A percentile compares a stretch with the other conserved stretches of the same genome.
phyloP scores from a whole-genome alignment of 2,113 vertebrate species.

The Daphoenositta chrysoptera region DNA sequence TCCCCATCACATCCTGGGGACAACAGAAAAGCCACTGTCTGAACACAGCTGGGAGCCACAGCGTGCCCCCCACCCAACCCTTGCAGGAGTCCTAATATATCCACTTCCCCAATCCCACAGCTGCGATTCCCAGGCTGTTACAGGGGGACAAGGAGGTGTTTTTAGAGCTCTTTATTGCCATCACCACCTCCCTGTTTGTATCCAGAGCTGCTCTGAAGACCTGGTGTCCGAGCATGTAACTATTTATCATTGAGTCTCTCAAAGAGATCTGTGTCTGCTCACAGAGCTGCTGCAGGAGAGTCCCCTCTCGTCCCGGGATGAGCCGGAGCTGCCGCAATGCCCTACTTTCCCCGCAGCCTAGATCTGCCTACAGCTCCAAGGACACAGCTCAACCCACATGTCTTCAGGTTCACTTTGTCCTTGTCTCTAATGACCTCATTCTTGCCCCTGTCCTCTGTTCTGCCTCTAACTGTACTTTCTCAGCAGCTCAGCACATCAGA shows the following conservation, averaged over 20 bases:
- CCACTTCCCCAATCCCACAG: neutral
- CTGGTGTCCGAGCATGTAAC: rapidly evolving
- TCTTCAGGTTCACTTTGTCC: neutral
- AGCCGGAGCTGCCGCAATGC: neutral
- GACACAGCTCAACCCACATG: neutral
- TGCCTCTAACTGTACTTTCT: neutral
- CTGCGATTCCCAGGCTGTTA: rapidly evolving
- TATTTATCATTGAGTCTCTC: neutral
- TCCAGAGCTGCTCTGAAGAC: neutral
- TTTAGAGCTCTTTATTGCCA: neutral
- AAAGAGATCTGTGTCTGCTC: neutral
- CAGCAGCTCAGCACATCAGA: neutral
- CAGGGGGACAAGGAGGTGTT: neutral
- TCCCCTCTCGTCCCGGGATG: rapidly evolving
- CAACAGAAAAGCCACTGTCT: neutral
- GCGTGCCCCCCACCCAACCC: neutral
- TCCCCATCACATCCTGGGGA: neutral
- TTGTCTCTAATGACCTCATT: neutral
- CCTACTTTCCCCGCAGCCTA: neutral
- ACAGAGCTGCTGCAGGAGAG: neutral
- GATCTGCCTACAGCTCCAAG: neutral
- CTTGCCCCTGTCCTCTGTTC: neutral
- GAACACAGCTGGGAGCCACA: rapidly evolving
- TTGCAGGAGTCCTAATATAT: rapidly evolving
- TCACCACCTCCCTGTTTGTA: neutral